These are phyloP conservation scores for Tonatia bakeri DNA, from an alignment of 2,113 vertebrate genomes.

Conservation along the genomic window DNA sequence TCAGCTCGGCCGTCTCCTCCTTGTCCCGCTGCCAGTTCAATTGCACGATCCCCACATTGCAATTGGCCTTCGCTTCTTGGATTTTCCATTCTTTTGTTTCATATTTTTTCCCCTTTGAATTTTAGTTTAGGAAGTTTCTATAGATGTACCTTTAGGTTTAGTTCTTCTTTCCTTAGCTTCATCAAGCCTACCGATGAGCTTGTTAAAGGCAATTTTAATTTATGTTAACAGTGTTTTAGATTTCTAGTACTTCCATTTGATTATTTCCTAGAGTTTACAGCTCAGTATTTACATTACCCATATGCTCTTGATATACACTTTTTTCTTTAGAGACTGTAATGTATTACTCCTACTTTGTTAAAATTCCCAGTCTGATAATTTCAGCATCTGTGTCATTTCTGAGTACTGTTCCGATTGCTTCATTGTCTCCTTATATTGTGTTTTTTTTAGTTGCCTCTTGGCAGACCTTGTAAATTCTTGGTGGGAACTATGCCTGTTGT, in stretches of 20 bases:
- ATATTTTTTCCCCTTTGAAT: background rate
- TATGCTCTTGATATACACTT: background rate
- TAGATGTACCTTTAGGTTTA: background rate
- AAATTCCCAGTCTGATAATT: background rate
- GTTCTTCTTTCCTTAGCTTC: background rate
- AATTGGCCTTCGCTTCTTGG: background rate
- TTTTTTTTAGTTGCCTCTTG: background rate
- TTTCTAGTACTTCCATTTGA: background rate
- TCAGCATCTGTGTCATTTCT: background rate
- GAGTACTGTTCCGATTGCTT: background rate
- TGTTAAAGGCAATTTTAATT: background rate
- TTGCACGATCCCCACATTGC: background rate
- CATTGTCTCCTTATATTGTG: background rate
- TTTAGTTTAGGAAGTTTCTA: background rate
- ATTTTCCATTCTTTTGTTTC: background rate
- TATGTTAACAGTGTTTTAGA: background rate
- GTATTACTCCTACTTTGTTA: background rate
- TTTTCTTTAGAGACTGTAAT: background rate
- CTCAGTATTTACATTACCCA: background rate
- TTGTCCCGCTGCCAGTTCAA: background rate
- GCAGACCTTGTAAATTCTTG: background rate
- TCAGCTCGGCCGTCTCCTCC: background rate
- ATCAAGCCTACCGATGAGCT: background rate
- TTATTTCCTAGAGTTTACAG: background rate
- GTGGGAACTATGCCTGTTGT: background rate